Conservation (phyloP, 2,113 vertebrate genomes). For the Apeltes quadracus region DNA sequence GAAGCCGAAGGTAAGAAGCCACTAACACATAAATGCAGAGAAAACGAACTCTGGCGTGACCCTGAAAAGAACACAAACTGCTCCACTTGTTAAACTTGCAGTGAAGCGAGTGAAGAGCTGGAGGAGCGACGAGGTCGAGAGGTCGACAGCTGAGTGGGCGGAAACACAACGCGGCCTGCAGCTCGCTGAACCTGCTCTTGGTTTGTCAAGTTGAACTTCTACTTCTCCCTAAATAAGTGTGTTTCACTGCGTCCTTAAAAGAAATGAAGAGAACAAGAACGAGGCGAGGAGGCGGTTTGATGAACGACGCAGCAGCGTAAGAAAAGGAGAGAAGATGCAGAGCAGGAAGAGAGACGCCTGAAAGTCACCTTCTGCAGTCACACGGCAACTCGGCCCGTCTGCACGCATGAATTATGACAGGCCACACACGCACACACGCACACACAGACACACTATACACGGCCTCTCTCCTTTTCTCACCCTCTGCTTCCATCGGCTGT, state of each 20-base stretch:
- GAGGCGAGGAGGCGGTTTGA: neutral
- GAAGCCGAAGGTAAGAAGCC: neutral
- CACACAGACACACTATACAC: slow-evolving; percentile 26
- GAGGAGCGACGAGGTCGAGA: slow-evolving; percentile 19
- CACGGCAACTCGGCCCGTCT: slow-evolving; percentile 60
- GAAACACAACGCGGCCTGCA: slow-evolving; percentile 46
- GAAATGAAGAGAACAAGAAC: neutral
- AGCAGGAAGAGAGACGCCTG: slow-evolving; percentile 10
- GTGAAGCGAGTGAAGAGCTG: slow-evolving; percentile 24
- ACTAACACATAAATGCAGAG: neutral
- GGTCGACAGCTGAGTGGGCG: slow-evolving; percentile 46
- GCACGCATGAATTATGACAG: slow-evolving; percentile 74
- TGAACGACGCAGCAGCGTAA: neutral
- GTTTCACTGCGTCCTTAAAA: neutral
- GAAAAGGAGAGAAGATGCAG: neutral
- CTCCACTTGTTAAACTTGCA: slow-evolving; percentile 15
- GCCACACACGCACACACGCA: slow-evolving; percentile 26
- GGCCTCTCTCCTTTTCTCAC: slow-evolving; percentile 6
- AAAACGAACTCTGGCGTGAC: neutral
- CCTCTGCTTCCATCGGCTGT: slow-evolving; percentile 39
- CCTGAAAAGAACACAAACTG: slow-evolving; percentile 7
- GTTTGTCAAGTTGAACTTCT: neutral
- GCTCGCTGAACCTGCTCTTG: slow-evolving; percentile 9
- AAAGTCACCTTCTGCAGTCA: slow-evolving; percentile 75
- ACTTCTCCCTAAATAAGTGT: neutral